Evolutionary conservation across 2,888 invertebrate genomes (phyloP).

Genomic region (Rhagonycha lutea): DNA sequence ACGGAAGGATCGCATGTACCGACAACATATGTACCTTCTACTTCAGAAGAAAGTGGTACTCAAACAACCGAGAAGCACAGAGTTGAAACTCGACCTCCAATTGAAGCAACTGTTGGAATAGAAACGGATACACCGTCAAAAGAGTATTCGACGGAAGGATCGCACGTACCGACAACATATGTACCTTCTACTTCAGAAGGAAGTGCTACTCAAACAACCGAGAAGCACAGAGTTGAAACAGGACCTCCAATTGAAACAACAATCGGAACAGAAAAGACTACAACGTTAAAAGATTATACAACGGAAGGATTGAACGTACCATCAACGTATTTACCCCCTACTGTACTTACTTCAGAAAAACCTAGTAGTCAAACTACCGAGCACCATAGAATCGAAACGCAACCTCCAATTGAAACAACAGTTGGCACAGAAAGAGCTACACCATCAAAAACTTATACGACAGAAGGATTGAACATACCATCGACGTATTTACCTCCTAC

Average conservation of each 20-base stretch:
- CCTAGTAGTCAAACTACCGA: not conserved
- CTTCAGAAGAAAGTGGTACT: not conserved
- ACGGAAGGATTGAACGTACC: too few species aligned
- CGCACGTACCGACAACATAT: too few species aligned
- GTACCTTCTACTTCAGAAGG: too few species aligned
- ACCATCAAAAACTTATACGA: not conserved
- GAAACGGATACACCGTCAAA: not conserved
- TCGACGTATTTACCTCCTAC: not conserved
- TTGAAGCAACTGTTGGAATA: not conserved
- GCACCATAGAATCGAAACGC: not conserved
- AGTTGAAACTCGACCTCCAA: not conserved
- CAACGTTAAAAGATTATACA: too few species aligned
- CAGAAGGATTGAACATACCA: not conserved
- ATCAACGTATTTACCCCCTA: not conserved
- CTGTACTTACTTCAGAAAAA: not conserved
- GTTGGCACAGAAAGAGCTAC: not conserved
- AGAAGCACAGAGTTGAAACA: too few species aligned
- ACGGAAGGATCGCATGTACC: not conserved
- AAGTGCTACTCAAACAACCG: too few species aligned
- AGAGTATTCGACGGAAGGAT: not conserved
- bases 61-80: not conserved
- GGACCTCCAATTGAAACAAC: too few species aligned
- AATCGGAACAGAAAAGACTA: too few species aligned
- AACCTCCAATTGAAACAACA: not conserved
- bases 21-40: not conserved